Base-by-base conservation (phyloP, 2,888 invertebrate species). In the Protonemura montana region DNA sequence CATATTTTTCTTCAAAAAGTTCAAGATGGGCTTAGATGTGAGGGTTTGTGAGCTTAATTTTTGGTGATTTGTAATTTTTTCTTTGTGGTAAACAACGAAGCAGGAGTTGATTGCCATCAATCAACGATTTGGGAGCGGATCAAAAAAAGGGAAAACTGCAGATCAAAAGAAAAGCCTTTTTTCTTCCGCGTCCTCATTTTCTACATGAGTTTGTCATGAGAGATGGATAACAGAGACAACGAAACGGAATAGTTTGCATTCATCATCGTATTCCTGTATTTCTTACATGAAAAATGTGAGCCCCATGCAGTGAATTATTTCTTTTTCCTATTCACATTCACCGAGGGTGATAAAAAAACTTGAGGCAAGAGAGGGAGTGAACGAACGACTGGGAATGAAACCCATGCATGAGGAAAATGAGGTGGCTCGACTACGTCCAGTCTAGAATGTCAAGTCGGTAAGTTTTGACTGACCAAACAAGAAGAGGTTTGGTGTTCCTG, bases 291-390 rank as follows among this genome's bases (percentile, higher is more conserved):
- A 59, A 59, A 59, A 59, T 21, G 59, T 59, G 28, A 30, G 25
- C 82, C n/a, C 82, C 83, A 59, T 82, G 78, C n/a, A n/a, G n/a
- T 85, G 87, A 87, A 87, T 87, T 87, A 87, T 85, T 87, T 87
- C 84, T 86, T 86, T 86, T 87, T 87, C 85, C 87, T 86, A 87
- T 87, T 87, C 87, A 87, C 87, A 87, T 87, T 87, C 87, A 85
- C 82, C 83, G 85, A 41, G 87, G 76, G 85, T 42, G 85, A 82
- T 83, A 30, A 29, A 85, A 59, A 59, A n/a, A n/a, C n/a, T 21
- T 59, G 7, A 16, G 81, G 85, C 76, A 76, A 27, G 85, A 76
- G 84, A 41, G 80, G 25, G 84, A 59, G 84, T 84, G 84, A 59
- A 59, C n/a, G n/a, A n/a, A n/a, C n/a, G 76, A 84, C 76, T 76